Evolutionary conservation across 2,797 vertebrate genomes (phyloP), one percentile per base, ranked within the genome.

Genomic region (Sylvia borin): DNA sequence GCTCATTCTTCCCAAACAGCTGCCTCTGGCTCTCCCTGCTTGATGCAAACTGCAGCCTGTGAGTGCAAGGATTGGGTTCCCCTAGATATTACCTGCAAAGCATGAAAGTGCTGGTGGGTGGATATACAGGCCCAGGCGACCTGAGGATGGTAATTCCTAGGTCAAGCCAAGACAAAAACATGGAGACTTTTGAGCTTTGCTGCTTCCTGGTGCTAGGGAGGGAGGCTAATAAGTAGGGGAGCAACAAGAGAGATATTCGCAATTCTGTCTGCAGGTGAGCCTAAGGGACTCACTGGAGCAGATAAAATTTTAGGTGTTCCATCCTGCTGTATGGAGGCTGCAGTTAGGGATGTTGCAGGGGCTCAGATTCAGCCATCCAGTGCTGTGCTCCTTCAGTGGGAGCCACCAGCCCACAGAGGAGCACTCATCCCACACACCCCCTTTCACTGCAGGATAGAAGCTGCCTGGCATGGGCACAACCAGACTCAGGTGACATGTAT

Each of bases 401-500:
- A 57, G 34, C 8, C 12, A 34, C 36, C 24, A 72, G 8, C 54
- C 24, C 54, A 50, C 17, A 27, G 38, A 17, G 9, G 20, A 80
- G 10, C 27, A 4, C n/a, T 31, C 10, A 16, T 22, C 15, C 17
- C n/a, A 6, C 8, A 4, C 19, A 26, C 3, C 1, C 16, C 6
- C 18, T 42, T 40, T 12, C 31, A 15, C 21, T 0, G 5, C 0
- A 0, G 65, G 55, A n/a, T 11, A 57, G 38, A 48, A 55, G 5
- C 26, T 34, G 38, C 43, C 61, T 38, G 32, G 34, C 53, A 32
- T 0, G 3, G 32, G 13, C 34, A 24, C 18, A 26, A 14, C 11
- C 31, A 74, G 42, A 29, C 8, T 16, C 38, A 45, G 61, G 34
- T 1, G 1, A 7, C 77, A 29, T 8, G 65, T 51, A 45, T 25